Base-by-base conservation (phyloP, 2,888 invertebrate species). In the Sphinx pinastri region DNA sequence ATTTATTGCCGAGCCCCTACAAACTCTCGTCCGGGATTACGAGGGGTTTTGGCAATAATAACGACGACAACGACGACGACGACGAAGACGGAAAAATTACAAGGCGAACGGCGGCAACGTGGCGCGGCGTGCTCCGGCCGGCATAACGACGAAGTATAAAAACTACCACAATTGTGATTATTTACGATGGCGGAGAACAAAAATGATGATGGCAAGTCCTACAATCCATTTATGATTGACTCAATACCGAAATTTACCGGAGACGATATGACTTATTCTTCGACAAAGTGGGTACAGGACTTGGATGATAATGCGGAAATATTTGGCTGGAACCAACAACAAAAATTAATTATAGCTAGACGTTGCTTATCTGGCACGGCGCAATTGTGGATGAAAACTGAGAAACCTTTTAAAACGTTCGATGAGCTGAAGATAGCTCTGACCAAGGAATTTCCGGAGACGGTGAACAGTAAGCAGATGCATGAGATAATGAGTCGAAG, bases 301-400 rank as follows among this genome's bases (percentile, higher is more conserved):
- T 54, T 76, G 0, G 80, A 77, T 0, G 77, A 80, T 12, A 77
- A 79, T 52, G 73, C 73, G 0, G 77, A 79, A n/a, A 75, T 79
- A 11, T 79, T 77, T 63, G 38, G 60, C 0, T 77, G 74, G 74
- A 73, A 70, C 0, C 55, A 71, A n/a, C 71, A 66, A 11, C 79
- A 79, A 54, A 72, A 69, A 13, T 68, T 80, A 2, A 71, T 79
- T 6, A 67, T 78, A 4, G 79, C 76, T 0, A 70, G 81, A 8
- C 47, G 75, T 31, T 72, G 71, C 0, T 68, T 79, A 1, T 49
- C 47, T 0, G 76, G 74, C 0, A 76, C 77, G 31, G 78, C 77
- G 16, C 77, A 38, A 14, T 52, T 75, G 16, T 79, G 77, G 78
- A 52, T 77, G 0, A 58, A 58, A 16, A 58, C 76, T n/a, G n/a